These are phyloP conservation scores for Cherax destructor DNA, from an alignment of 1,140 invertebrate species.

Conservation along the genomic window DNA sequence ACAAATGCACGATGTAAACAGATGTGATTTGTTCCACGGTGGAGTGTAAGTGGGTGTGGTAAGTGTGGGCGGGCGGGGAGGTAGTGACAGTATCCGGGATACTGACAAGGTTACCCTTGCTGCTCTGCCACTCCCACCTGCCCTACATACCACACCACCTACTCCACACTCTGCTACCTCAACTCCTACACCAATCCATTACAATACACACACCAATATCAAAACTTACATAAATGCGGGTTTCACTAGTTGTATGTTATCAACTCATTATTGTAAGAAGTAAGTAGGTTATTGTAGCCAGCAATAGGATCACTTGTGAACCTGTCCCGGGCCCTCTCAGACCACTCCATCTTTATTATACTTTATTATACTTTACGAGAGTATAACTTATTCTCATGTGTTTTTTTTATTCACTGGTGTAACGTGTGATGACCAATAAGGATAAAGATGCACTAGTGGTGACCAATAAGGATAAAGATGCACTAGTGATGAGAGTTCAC, in stretches of 20 bases:
- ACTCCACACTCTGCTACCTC: neutral
- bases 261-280: neutral
- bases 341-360: too few species aligned
- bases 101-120: conserved; percentile 5
- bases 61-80: conserved; percentile 11
- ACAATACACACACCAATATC: neutral
- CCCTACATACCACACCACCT: neutral
- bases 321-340: too few species aligned
- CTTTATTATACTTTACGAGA: too few species aligned
- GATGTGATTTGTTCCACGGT: neutral
- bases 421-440: neutral
- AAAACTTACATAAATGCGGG: neutral
- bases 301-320: neutral
- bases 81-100: conserved; percentile 32
- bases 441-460: neutral
- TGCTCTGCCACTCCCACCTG: conserved; percentile 8
- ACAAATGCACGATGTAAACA: neutral
- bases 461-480: neutral
- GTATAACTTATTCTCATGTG: neutral
- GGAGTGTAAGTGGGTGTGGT: conserved; percentile 25
- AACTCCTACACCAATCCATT: neutral
- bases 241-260: neutral
- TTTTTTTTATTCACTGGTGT: neutral
- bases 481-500: conserved; percentile 13
- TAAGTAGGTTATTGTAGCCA: neutral